A percentile compares a stretch with the other conserved stretches of the same genome.
Evolutionary conservation across 2,113 vertebrate species (phyloP).

Genomic region (Rhabdomys dilectus): DNA sequence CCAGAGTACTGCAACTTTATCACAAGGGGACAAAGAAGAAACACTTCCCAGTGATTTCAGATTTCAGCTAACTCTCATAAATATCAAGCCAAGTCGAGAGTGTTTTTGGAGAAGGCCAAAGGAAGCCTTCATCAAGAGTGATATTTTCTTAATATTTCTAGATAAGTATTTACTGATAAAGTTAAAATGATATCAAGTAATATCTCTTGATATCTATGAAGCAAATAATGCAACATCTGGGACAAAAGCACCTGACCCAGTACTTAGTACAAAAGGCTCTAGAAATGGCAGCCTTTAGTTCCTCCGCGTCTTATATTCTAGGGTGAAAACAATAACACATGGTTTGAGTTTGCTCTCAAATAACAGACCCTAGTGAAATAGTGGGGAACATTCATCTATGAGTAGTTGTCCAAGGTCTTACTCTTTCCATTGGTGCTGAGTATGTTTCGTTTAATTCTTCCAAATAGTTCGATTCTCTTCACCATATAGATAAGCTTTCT

Average conservation of each 20-base stretch:
- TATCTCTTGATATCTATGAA: not conserved
- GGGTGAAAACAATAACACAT: not conserved
- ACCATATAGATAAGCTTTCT: not conserved
- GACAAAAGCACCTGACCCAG: not conserved
- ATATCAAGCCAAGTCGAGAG: not conserved
- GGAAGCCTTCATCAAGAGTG: not conserved
- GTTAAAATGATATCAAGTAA: not conserved
- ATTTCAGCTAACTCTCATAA: not conserved
- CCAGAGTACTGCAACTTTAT: not conserved
- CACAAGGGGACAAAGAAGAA: not conserved
- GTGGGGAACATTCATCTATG: not conserved
- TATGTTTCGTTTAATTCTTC: not conserved
- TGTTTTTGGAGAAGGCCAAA: not conserved
- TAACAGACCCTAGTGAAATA: not conserved
- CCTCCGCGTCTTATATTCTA: not conserved
- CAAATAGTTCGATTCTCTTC: not conserved
- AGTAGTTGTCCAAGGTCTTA: constrained; percentile 12
- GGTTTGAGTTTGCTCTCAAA: not conserved
- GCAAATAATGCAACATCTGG: not conserved
- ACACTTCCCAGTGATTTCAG: not conserved
- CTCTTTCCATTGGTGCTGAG: not conserved
- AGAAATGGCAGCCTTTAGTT: not conserved
- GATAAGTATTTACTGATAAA: not conserved
- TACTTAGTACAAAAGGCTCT: not conserved
- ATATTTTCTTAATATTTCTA: not conserved